Evolutionary conservation across 2,888 invertebrate genomes (phyloP).

Genomic region (Oscheius sp.): DNA sequence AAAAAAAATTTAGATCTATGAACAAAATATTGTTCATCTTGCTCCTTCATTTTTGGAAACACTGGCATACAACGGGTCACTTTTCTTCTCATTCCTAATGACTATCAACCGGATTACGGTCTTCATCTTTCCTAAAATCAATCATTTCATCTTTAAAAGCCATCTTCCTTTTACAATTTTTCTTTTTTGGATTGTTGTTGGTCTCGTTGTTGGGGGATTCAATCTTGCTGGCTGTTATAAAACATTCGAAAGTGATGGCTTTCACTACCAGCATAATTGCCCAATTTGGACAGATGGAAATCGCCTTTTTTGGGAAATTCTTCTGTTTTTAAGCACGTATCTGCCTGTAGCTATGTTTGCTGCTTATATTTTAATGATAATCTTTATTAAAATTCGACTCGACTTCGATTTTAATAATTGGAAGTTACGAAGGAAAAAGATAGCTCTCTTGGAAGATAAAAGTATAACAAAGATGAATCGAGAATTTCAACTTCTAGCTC

Average conservation of each 20-base stretch:
- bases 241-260: background rate
- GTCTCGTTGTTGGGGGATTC: background rate
- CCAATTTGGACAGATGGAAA: background rate
- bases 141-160: background rate
- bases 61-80: background rate
- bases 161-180: no score
- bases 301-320: background rate
- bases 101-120: slow-evolving; percentile 11
- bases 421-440: background rate
- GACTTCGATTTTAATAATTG: background rate
- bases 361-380: background rate
- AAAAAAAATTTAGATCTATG: slow-evolving; percentile 5
- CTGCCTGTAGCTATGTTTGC: background rate
- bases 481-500: slow-evolving; percentile 12
- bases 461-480: background rate
- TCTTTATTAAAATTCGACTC: background rate
- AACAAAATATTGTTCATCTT: background rate
- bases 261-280: background rate
- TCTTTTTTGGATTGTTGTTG: background rate
- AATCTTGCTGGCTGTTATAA: background rate
- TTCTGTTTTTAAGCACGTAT: background rate
- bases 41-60: background rate
- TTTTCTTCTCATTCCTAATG: slow-evolving; percentile 11
- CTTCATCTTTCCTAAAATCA: background rate
- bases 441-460: background rate